Evolutionary conservation across 2,888 invertebrate genomes (phyloP).

Genomic region (Drosophila peninsularis): DNA sequence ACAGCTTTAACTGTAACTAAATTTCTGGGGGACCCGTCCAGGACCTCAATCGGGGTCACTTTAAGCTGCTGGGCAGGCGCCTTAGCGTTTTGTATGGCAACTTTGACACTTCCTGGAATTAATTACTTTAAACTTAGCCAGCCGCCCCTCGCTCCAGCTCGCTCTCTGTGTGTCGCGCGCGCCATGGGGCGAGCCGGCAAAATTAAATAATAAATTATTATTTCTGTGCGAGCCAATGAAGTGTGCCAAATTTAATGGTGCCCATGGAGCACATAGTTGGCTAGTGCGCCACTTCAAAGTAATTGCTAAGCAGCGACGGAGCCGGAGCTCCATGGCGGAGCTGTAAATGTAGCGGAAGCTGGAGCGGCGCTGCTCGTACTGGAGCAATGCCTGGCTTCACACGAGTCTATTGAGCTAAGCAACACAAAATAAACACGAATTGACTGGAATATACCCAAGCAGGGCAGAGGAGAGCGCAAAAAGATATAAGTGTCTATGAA

Average conservation of each 20-base stretch:
- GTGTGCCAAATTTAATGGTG: slow-evolving; percentile 78
- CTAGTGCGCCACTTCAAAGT: slow-evolving; percentile 75
- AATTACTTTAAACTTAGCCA: slow-evolving; percentile 74
- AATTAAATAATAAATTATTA: slow-evolving; percentile 80
- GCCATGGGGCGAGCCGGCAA: slow-evolving; percentile 26
- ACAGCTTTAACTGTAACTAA: slow-evolving; percentile 21
- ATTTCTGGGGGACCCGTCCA: slow-evolving; percentile 7
- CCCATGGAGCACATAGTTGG: slow-evolving; percentile 65
- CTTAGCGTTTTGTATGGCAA: slow-evolving; percentile 48
- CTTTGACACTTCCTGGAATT: slow-evolving; percentile 77
- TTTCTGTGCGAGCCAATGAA: slow-evolving; percentile 74
- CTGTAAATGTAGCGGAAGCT: neutral
- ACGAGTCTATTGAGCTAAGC: slow-evolving; percentile 36
- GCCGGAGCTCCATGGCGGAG: neutral
- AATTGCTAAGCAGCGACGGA: slow-evolving; percentile 53
- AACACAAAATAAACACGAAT: slow-evolving; percentile 21
- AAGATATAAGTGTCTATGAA: neutral
- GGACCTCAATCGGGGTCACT: slow-evolving; percentile 18
- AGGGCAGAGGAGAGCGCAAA: too few species aligned
- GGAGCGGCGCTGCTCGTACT: neutral
- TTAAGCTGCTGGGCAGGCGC: slow-evolving; percentile 13
- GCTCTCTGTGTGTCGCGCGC: neutral
- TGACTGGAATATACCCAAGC: slow-evolving; percentile 6
- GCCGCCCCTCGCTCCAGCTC: slow-evolving; percentile 2
- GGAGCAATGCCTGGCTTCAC: slow-evolving; percentile 20